These are phyloP conservation scores for Chydorus sphaericus DNA, from an alignment of 2,888 invertebrate species.

Conservation along the genomic window DNA sequence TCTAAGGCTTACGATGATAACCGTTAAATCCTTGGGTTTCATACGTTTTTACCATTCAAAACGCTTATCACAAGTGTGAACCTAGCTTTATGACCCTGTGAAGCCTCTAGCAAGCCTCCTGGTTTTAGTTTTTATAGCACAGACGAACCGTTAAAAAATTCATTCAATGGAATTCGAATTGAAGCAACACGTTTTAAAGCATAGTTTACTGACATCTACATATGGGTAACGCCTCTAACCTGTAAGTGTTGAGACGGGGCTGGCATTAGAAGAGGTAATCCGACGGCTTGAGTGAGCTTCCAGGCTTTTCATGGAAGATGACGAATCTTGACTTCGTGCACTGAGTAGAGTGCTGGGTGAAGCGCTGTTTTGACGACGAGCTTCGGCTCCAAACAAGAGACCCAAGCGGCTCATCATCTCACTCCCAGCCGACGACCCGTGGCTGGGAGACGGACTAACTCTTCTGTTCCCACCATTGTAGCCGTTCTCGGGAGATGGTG, in stretches of 20 bases:
- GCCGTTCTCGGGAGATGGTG: constrained; percentile 13
- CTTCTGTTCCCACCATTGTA: neutral
- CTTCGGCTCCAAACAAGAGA: constrained; percentile 38
- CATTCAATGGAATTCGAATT: no score
- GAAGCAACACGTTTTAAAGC: no score
- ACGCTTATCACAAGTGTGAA: no score
- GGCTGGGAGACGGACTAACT: neutral
- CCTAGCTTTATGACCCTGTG: no score
- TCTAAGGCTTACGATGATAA: no score
- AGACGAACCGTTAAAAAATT: no score
- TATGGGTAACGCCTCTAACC: constrained; percentile 33
- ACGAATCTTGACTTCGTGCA: constrained; percentile 1
- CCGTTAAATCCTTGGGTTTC: no score
- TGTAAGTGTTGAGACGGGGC: constrained; percentile 77
- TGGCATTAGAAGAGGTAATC: constrained; percentile 42
- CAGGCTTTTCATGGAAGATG: neutral
- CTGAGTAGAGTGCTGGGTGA: neutral
- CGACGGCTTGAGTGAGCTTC: neutral
- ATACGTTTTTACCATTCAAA: no score
- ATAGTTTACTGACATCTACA: neutral
- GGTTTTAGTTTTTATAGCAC: no score
- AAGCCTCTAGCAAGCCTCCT: no score
- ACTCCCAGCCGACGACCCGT: neutral
- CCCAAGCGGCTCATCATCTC: constrained; percentile 9
- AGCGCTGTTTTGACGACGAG: neutral